Evolutionary conservation across 2,797 vertebrate genomes (phyloP), one percentile per base, ranked within the genome.

Genomic region (Dendrocincla fuliginosa): DNA sequence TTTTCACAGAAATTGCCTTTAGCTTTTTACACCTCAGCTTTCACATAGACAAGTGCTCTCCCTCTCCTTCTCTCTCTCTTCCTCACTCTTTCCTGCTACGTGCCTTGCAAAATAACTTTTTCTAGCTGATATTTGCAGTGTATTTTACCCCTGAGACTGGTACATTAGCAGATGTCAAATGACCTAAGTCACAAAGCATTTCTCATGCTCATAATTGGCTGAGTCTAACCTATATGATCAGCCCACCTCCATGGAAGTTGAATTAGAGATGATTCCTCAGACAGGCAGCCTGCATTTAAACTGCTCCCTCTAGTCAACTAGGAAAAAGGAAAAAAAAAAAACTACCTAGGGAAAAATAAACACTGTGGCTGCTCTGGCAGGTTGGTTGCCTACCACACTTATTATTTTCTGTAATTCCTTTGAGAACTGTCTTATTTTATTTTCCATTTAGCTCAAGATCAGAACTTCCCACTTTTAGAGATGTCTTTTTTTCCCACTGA

Each of bases 341-440:
- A 4, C 1, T 9, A 44, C 42, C 42, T 23, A 35, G 4, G 41
- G 9, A 47, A 79, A 95, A 92, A 92, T 37, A 87, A 90, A 47
- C 47, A 70, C n/a, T 14, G 24, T 53, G 16, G 10, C 32, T 83
- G 15, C 19, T 91, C 49, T 77, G 65, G 32, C 47, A 83, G 47
- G 27, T 28, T 78, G 55, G 35, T 23, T 84, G 32, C 13, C 12
- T 65, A 56, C 41, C 32, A 42, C 12, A 30, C n/a, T 81, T 71
- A 74, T 32, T 56, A 79, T 14, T 76, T 91, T 68, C 56, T 84
- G 35, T 64, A 90, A 86, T 74, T 82, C 83, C 70, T 79, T 67
- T 88, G 79, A 86, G 76, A 89, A 63, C 11, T 79, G 15, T 64
- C 76, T 74, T 93, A 70, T 84, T 86, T 89, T 89, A 87, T 88